Conservation (phyloP, 2,113 vertebrate species). For the pig (Sus scrofa) region T2T-Sscrofa CM000820.6:49893001-49893500, state of each 20-base stretch:
- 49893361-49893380: background rate
- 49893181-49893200: background rate
- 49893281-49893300: background rate
- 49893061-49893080: too few relatives aligned
- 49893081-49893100: background rate
- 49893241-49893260: background rate
- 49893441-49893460: background rate
- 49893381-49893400: background rate
- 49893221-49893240: background rate
- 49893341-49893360: background rate
- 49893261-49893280: background rate
- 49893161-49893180: background rate
- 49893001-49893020: too few relatives aligned
- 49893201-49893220: background rate
- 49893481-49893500: too few relatives aligned
- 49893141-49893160: background rate
- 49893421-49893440: slow-evolving; percentile 6
- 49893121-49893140: background rate
- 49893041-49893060: too few relatives aligned
- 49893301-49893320: background rate
- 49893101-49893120: background rate
- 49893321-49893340: background rate
- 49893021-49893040: too few relatives aligned
- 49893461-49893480: too few relatives aligned
- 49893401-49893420: background rate